Evolutionary conservation across 2,113 vertebrate species (phyloP), one percentile per base, ranked within the genome.

Genomic region (Chitala chitala): DNA sequence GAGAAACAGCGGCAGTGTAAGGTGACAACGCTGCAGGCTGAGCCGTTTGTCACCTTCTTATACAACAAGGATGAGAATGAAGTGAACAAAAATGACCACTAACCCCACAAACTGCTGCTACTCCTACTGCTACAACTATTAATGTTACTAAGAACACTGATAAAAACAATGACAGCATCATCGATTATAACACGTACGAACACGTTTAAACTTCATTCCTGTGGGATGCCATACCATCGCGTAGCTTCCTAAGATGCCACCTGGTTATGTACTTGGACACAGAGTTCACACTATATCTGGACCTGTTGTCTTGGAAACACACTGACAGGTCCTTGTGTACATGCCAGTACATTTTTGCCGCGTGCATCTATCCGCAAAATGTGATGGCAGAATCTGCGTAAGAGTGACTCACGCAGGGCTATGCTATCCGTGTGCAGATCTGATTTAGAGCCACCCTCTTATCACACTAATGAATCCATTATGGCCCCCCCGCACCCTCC

Each of bases 381-480:
- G 40, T 68, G 64, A 68, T 46, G 64, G 40, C 64, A 68, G 64
- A 68, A 68, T 38, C 64, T 46, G 64, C 44, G 59, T 15, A 33
- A 68, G 42, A 68, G 64, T 68, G 64, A 68, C 42, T 68, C 64
- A 68, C 29, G 24, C 29, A 46, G 64, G 46, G 38, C 40, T 42
- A 38, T 24, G 15, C 38, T 26, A 68, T 46, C 64, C 24, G 44
- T 42, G 38, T 36, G 24, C 33, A 53, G 12, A 54, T 26, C 68
- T 75, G 63, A 75, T 55, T 75, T 68, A 65, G 40, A 44, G n/a
- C 31, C 26, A 50, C 31, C 20, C 68, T 54, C 59, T 55, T 75
- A 75, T 75, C 73, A 55, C 61, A 44, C 63, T 42, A 65, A 64
- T 38, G 51, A 75, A 74, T 55, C 51, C 46, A 54, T 74, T 55